Evolutionary conservation across 1,140 invertebrate species (phyloP), one percentile per base, ranked within the genome.

Genomic region (Drosophila mauritiana): DNA sequence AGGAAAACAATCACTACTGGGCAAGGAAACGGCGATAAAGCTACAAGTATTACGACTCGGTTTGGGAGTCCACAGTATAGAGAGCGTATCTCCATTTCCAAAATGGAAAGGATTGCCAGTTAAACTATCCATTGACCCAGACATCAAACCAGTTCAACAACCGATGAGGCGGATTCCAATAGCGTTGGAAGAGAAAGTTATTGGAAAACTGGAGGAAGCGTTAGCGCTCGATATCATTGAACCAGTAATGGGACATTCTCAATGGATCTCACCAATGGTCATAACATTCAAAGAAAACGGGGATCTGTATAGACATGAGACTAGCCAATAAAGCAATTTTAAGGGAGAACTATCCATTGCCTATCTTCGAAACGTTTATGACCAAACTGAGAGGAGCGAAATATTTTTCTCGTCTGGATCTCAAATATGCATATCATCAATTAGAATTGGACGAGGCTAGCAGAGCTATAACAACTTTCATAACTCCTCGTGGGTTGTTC

Each of bases 161-260:
- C 58, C 46, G 25, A 31, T 75, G 4, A 51, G 46, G 45, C 39
- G 64, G 68, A 80, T 77, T 20, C 76, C 58, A 3, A 42, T 73
- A 5, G 67, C 63, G 4, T 69, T 75, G 49, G 53, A 70, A 37
- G 42, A 55, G 15, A 61, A 58, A 39, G 61, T 78, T 13, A 59
- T 59, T 45, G 13, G 36, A 11, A 67, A 78, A 46, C 34, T 88
- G 27, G 57, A 90, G 53, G 54, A 80, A 20, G 58, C 61, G 8
- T 25, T 83, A 11, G n/a, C 37, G n/a, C 40, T 37, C n/a, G 78
- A 84, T 42, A 80, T 86, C 34, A 83, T 83, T 13, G 73, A 86
- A 39, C 37, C 11, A 69, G 73, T 27, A 85, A 37, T 37, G 11
- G 72, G 73, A 15, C 73, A 69, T 12, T 73, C 63, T n/a, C 20